phyloP scores from a whole-genome alignment of 2,888 invertebrate species.

The Epirrhoe alternata region DNA sequence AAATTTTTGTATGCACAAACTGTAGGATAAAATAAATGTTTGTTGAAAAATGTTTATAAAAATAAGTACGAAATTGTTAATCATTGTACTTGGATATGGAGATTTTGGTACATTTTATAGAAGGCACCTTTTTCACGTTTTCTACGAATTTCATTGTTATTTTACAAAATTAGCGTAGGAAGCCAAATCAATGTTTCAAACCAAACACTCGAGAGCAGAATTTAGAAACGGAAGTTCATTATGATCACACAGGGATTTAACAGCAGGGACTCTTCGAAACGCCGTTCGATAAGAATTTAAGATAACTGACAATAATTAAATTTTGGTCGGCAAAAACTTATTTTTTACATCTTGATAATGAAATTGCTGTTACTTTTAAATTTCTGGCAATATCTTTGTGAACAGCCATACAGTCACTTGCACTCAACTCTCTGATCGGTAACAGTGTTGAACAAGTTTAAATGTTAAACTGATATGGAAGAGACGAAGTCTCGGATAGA shows the following conservation, averaged over 20 bases:
- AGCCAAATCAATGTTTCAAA: conserved; percentile 24
- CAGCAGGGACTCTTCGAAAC: conserved; percentile 69
- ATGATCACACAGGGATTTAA: conserved; percentile 58
- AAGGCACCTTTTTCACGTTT: conserved; percentile 32
- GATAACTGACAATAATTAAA: conserved; percentile 81
- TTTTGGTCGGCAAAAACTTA: conserved; percentile 52
- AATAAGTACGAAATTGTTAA: conserved; percentile 40
- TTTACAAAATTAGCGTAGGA: conserved; percentile 33
- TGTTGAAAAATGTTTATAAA: conserved; percentile 31
- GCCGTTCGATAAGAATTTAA: conserved; percentile 75
- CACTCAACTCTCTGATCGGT: conserved; percentile 44
- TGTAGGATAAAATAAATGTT: conserved; percentile 21
- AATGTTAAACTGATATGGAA: conserved; percentile 76
- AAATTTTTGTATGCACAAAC: conserved; percentile 34
- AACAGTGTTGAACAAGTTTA: conserved; percentile 66
- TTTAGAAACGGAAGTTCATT: conserved; percentile 38
- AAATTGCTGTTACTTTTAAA: conserved; percentile 41
- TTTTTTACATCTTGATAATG: background rate
- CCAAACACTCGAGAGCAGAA: conserved; percentile 29
- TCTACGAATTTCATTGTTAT: conserved; percentile 36
- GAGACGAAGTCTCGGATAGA: conserved; percentile 81
- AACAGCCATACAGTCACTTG: conserved; percentile 38
- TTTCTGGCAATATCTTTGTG: conserved; percentile 36
- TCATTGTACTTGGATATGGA: conserved; percentile 24
- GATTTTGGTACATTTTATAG: conserved; percentile 24